A percentile compares a stretch with the other conserved stretches of the same genome.
Evolutionary conservation across 2,888 invertebrate genomes (phyloP).

Genomic region (Catocala fraxini): DNA sequence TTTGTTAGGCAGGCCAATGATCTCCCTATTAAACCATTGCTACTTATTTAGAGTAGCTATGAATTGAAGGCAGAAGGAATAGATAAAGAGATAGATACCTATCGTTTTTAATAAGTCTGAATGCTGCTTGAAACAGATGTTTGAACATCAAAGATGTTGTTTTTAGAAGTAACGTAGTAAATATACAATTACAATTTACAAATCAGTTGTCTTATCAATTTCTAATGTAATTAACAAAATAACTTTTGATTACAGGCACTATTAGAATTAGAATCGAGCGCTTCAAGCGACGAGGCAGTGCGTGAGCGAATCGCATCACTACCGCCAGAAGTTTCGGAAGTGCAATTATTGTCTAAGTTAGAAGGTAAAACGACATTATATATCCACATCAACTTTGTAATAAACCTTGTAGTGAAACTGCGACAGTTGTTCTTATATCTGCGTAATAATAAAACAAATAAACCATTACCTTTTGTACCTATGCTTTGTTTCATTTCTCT

Average conservation of each 20-base stretch:
- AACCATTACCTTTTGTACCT: slow-evolving; percentile 11
- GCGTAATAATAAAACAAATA: slow-evolving; percentile 23
- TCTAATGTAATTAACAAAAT: neutral
- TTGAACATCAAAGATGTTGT: too few species aligned
- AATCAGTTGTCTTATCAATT: too few species aligned
- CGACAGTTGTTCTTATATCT: slow-evolving; percentile 18
- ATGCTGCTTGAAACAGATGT: too few species aligned
- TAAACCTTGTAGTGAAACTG: slow-evolving; percentile 27
- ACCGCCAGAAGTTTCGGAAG: slow-evolving; percentile 98
- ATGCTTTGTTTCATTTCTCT: slow-evolving; percentile 50
- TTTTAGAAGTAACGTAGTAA: too few species aligned
- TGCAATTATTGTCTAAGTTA: slow-evolving; percentile 94
- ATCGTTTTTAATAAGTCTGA: too few species aligned
- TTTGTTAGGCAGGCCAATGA: too few species aligned
- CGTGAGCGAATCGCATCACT: slow-evolving; percentile 97
- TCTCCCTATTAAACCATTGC: too few species aligned
- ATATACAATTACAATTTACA: too few species aligned
- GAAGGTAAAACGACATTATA: slow-evolving; percentile 88
- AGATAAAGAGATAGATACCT: too few species aligned
- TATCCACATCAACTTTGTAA: slow-evolving; percentile 44
- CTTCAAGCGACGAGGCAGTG: slow-evolving; percentile 97
- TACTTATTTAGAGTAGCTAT: too few species aligned
- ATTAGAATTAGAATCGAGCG: slow-evolving; percentile 96
- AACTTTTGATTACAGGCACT: slow-evolving; percentile 82
- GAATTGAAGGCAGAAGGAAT: too few species aligned